These are phyloP conservation scores for Premnoplex brunnescens DNA, from an alignment of 2,797 vertebrate species.

Conservation along the genomic window DNA sequence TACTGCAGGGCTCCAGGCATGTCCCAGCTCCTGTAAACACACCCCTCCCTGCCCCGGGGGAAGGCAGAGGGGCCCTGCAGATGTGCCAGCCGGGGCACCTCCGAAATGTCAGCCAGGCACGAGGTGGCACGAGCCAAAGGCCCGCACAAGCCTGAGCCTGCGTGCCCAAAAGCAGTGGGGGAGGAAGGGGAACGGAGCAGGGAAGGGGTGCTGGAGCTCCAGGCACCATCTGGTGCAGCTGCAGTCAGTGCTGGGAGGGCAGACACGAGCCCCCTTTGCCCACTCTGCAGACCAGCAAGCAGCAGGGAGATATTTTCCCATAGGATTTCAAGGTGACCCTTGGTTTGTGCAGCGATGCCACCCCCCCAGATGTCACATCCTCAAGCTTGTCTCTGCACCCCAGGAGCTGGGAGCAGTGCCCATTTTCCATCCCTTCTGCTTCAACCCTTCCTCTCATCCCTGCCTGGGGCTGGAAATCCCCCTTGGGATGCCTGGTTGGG, in stretches of 20 bases:
- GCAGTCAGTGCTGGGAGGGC: not conserved
- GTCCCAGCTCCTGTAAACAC: constrained; percentile 38
- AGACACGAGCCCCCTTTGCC: not conserved
- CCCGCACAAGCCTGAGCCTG: not conserved
- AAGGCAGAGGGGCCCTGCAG: constrained; percentile 22
- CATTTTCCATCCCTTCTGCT: not conserved
- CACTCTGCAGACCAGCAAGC: not conserved
- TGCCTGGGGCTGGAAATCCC: not conserved
- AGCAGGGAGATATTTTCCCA: not conserved
- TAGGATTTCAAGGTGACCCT: not conserved
- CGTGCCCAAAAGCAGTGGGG: not conserved
- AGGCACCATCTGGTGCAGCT: not conserved
- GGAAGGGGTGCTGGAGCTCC: not conserved
- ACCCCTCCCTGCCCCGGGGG: not conserved
- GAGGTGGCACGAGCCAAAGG: constrained; percentile 2
- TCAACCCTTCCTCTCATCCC: not conserved
- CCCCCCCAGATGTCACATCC: not conserved
- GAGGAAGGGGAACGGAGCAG: not conserved
- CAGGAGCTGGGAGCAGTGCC: not conserved
- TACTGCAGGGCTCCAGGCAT: constrained; percentile 35
- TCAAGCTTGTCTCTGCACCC: not conserved
- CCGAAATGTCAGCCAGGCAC: not conserved
- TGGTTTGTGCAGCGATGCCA: not conserved
- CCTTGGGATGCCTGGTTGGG: accelerated
- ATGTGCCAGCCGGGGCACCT: not conserved